Base-by-base conservation (phyloP, 2,113 vertebrate species). In the Apodemus speciosus region DNA sequence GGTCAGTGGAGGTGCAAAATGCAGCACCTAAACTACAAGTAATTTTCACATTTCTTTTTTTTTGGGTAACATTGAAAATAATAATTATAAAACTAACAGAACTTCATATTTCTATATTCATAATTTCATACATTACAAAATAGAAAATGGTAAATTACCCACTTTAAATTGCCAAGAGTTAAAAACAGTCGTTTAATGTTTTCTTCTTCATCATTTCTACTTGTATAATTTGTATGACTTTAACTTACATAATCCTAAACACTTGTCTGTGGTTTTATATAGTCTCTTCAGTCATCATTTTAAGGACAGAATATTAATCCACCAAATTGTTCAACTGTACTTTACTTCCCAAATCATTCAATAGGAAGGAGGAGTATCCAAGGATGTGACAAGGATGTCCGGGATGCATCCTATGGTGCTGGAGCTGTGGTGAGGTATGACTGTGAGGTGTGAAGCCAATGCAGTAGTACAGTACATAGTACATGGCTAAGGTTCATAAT, bases 231-330 rank as follows among this genome's bases (percentile, higher is more conserved):
- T 93, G 58, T 32, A 85, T 71, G 16, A 92, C 84, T 95, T 96
- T 89, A 93, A 85, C 35, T 71, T 86, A 51, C 88, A 89, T 58
- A 90, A 60, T 86, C 30, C 43, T 46, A 95, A 95, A 58, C 20
- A 92, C 66, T 91, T 94, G 46, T 88, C 73, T 81, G 53, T 75
- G 60, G 71, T 94, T 81, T 71, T 88, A 77, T 77, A 23, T 88
- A 91, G n/a, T 90, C 77, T 96, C 58, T 92, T 53, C 25, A 62
- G 90, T 23, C 76, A 95, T 94, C 79, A 90, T 96, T 95, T 97
- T 86, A 96, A 96, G 92, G 86, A 94, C 51, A 94, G 89, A 62
- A 89, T 93, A 94, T 88, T 93, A 95, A 92, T 92, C 93, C 83
- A 92, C 40, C 27, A 80, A 90, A 72, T n/a, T 85, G 8, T 85